phyloP scores from a whole-genome alignment of 2,113 vertebrate species.

The Dicrurus megarhynchus region DNA sequence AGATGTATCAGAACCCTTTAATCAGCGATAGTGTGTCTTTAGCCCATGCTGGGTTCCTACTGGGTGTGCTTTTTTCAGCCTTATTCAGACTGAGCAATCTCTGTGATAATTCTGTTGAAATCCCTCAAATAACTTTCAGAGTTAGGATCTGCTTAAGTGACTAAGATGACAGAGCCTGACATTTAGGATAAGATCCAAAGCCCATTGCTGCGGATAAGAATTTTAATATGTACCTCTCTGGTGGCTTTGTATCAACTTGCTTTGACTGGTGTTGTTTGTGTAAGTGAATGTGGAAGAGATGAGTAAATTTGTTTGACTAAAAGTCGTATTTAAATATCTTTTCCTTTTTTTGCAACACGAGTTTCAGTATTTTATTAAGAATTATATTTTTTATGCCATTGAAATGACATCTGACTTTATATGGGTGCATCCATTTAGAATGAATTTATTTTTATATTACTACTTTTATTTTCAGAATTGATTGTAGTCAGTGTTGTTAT shows the following conservation, averaged over 20 bases:
- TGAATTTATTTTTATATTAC: background rate
- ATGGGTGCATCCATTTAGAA: background rate
- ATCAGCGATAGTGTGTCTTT: rapidly evolving
- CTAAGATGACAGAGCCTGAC: background rate
- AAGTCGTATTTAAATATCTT: background rate
- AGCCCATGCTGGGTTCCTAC: background rate
- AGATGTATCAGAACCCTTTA: background rate
- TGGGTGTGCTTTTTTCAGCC: background rate
- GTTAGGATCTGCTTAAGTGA: background rate
- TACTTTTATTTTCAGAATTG: background rate
- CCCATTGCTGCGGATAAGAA: background rate
- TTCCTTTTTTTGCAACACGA: background rate
- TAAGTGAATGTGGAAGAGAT: background rate
- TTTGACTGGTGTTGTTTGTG: background rate
- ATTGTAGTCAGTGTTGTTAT: background rate
- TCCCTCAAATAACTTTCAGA: background rate
- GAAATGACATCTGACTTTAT: background rate
- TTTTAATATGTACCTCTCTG: background rate
- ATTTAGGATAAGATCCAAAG: background rate
- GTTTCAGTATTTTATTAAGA: background rate
- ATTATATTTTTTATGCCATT: background rate
- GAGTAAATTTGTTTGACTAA: background rate
- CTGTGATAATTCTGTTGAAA: background rate
- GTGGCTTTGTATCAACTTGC: background rate
- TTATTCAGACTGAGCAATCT: background rate